Evolutionary conservation across 2,888 invertebrate genomes (phyloP).

Genomic region (Cynaeus angustus): DNA sequence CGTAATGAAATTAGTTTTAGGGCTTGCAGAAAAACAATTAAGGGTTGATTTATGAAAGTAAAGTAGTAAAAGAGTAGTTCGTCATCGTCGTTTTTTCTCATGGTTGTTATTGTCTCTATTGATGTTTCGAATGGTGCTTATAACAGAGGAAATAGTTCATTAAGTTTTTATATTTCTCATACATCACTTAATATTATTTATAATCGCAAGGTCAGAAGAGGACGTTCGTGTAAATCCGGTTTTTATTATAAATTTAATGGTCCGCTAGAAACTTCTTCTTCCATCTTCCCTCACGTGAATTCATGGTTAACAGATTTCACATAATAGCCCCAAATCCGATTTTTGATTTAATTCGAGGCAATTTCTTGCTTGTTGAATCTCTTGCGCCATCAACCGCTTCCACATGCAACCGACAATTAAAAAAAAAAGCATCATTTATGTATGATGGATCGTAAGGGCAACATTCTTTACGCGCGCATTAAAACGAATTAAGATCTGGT

Average conservation of each 20-base stretch:
- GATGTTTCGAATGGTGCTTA: constrained; percentile 36
- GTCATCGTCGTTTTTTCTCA: constrained; percentile 26
- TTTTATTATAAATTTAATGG: constrained; percentile 57
- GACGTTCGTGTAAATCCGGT: constrained; percentile 57
- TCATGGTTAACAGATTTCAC: constrained; percentile 36
- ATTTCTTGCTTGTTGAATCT: constrained; percentile 33
- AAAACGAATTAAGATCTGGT: constrained; percentile 70
- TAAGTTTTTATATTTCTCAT: constrained; percentile 53
- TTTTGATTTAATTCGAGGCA: constrained; percentile 31
- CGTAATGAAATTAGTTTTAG: constrained; percentile 4
- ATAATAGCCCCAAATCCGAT: constrained; percentile 34
- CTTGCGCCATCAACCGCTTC: background rate
- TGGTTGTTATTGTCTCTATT: constrained; percentile 37
- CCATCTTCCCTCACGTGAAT: constrained; percentile 29
- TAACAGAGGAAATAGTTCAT: constrained; percentile 56
- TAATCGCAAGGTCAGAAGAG: constrained; percentile 54
- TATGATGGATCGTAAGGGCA: background rate
- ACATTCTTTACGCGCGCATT: constrained; percentile 61
- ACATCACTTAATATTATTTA: constrained; percentile 56
- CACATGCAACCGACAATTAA: constrained; percentile 21
- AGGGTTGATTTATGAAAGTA: background rate
- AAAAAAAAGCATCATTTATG: background rate
- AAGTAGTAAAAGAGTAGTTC: background rate
- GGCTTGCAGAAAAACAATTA: background rate
- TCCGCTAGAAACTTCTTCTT: constrained; percentile 43